These are phyloP conservation scores for Pontoporia blainvillei DNA, from an alignment of 2,113 vertebrate species.

Conservation along the genomic window DNA sequence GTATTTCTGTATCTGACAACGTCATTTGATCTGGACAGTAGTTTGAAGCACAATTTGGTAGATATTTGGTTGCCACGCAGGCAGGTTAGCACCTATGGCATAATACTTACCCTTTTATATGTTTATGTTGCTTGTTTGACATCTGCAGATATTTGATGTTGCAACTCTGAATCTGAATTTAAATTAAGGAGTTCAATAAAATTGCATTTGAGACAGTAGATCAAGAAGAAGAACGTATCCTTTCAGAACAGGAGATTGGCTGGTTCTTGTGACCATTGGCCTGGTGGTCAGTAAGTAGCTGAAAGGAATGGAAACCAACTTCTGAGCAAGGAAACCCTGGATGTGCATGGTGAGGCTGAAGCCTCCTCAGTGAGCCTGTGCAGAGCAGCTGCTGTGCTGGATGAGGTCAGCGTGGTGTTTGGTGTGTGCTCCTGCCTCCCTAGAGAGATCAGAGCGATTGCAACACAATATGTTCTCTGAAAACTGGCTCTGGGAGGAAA, in stretches of 20 bases:
- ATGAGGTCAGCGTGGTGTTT: neutral
- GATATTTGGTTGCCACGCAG: neutral
- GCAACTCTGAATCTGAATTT: neutral
- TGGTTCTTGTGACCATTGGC: neutral
- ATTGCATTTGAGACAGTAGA: neutral
- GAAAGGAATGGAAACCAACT: fast-evolving
- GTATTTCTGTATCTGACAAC: neutral
- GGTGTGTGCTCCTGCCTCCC: fast-evolving
- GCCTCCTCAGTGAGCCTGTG: fast-evolving
- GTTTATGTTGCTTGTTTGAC: neutral
- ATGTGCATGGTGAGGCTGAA: fast-evolving
- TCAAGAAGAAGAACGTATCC: neutral
- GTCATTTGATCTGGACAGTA: neutral
- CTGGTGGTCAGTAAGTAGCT: neutral
- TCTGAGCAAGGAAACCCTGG: neutral
- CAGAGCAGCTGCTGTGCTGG: fast-evolving
- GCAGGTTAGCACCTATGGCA: neutral
- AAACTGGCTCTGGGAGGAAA: neutral
- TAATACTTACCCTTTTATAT: neutral
- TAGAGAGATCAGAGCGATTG: neutral
- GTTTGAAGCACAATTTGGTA: neutral
- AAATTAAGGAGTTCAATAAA: neutral
- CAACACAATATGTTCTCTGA: neutral
- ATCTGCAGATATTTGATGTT: neutral
- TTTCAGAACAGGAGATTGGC: neutral